Percentiles rank a stretch among this genome's conserved stretches.
phyloP scores from a whole-genome alignment of 1,140 invertebrate genomes.

The Bicyclus anynana region DNA sequence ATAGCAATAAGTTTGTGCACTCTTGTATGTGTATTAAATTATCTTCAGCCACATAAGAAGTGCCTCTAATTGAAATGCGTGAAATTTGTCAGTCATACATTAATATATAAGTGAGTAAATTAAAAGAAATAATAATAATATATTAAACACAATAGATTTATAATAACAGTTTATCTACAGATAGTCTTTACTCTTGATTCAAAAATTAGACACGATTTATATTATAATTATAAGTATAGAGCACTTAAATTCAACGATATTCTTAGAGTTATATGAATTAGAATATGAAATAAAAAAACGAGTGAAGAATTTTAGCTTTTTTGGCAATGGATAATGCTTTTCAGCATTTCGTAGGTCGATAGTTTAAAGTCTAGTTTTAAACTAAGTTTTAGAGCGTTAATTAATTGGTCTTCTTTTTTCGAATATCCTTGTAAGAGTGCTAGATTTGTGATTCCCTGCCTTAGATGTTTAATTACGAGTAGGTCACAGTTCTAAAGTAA shows the following conservation, averaged over 20 bases:
- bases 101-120: conserved; percentile 34
- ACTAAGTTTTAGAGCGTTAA: conserved; percentile 25
- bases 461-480: conserved; percentile 56
- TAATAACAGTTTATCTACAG: conserved; percentile 28
- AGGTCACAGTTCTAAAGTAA: conserved; percentile 44
- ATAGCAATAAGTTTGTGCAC: conserved; percentile 58
- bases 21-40: conserved; percentile 41
- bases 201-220: conserved; percentile 38
- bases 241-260: conserved; percentile 59
- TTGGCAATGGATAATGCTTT: conserved; percentile 65
- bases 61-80: conserved; percentile 58
- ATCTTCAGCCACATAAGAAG: conserved; percentile 60
- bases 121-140: conserved; percentile 25
- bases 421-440: conserved; percentile 51
- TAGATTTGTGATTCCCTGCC: conserved; percentile 66
- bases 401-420: conserved; percentile 47
- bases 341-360: conserved; percentile 58
- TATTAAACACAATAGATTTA: conserved; percentile 28
- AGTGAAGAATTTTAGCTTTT: conserved; percentile 61
- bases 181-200: conserved; percentile 29
- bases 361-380: conserved; percentile 58
- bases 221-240: conserved; percentile 53
- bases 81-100: conserved; percentile 34
- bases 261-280: conserved; percentile 32
- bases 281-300: conserved; percentile 34